These are phyloP conservation scores for Tachina fera DNA, from an alignment of 2,888 invertebrate genomes.

Conservation along the genomic window DNA sequence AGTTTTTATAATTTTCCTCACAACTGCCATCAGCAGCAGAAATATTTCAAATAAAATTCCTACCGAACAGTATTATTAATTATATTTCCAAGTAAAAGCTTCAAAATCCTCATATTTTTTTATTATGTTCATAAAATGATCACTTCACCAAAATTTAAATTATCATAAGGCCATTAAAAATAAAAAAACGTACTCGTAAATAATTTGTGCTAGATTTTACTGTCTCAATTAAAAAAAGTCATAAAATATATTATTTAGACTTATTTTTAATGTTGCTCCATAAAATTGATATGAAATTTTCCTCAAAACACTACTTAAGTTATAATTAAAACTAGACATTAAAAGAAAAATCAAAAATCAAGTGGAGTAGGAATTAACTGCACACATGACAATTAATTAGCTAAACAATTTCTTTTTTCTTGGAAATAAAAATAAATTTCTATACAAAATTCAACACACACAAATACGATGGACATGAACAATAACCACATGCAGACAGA, in stretches of 20 bases:
- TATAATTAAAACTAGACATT: slow-evolving; percentile 47
- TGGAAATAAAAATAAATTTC: slow-evolving; percentile 9
- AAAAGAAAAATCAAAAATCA: slow-evolving; percentile 6
- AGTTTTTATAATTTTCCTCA: too few relatives aligned
- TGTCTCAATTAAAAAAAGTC: background rate
- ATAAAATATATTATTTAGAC: background rate
- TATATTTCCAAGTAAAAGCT: too few relatives aligned
- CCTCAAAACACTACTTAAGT: slow-evolving; percentile 50
- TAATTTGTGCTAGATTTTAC: background rate
- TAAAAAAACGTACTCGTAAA: background rate
- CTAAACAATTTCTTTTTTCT: background rate
- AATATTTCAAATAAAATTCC: too few relatives aligned
- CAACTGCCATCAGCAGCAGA: too few relatives aligned
- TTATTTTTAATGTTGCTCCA: slow-evolving; percentile 14
- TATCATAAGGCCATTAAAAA: background rate
- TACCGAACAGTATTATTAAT: too few relatives aligned
- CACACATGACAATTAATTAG: slow-evolving; percentile 36
- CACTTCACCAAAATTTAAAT: background rate
- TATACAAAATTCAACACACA: background rate
- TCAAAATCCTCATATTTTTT: background rate
- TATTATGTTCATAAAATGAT: background rate
- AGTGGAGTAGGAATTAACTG: slow-evolving; percentile 12
- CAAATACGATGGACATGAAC: slow-evolving; percentile 16
- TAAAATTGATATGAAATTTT: slow-evolving; percentile 50
- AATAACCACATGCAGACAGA: background rate